Evolutionary conservation across 2,888 invertebrate species (phyloP).

Genomic region (Cotesia congregata): DNA sequence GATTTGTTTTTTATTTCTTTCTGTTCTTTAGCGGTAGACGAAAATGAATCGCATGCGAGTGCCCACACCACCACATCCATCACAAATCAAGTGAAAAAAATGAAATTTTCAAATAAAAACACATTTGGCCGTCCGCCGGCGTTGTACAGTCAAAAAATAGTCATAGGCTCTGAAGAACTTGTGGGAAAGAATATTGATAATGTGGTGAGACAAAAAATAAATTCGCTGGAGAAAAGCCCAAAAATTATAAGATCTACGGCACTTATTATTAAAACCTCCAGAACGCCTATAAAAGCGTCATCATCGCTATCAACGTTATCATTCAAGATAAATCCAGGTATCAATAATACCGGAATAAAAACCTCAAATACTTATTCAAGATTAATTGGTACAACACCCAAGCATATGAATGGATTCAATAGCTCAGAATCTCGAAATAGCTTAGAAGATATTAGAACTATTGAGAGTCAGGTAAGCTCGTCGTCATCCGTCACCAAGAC

Average conservation of each 20-base stretch:
- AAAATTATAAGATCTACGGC: conserved; percentile 67
- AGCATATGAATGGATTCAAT: not conserved
- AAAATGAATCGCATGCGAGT: conserved; percentile 68
- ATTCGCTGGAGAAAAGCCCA: conserved; percentile 65
- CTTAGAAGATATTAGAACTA: not conserved
- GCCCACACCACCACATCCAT: conserved; percentile 62
- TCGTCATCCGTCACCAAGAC: conserved; percentile 6
- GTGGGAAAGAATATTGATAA: conserved; percentile 63
- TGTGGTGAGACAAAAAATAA: conserved; percentile 65
- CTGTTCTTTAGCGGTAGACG: conserved; percentile 69
- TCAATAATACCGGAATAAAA: conserved; percentile 15
- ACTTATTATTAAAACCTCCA: conserved; percentile 66
- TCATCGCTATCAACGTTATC: conserved; percentile 16
- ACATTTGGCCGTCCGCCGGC: conserved; percentile 61
- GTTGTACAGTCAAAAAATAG: conserved; percentile 68
- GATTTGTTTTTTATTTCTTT: conserved; percentile 63
- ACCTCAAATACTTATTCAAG: conserved; percentile 15
- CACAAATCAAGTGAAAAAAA: conserved; percentile 64
- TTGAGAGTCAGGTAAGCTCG: conserved; percentile 45
- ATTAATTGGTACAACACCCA: conserved; percentile 5
- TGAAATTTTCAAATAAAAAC: conserved; percentile 64
- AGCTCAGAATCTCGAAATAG: not conserved
- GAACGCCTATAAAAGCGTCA: conserved; percentile 54
- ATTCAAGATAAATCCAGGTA: conserved; percentile 17
- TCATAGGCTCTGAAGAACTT: conserved; percentile 67